Conservation (phyloP, 37 sponge, comb jelly and placozoan genomes). For the Spongilla lacustris region DNA sequence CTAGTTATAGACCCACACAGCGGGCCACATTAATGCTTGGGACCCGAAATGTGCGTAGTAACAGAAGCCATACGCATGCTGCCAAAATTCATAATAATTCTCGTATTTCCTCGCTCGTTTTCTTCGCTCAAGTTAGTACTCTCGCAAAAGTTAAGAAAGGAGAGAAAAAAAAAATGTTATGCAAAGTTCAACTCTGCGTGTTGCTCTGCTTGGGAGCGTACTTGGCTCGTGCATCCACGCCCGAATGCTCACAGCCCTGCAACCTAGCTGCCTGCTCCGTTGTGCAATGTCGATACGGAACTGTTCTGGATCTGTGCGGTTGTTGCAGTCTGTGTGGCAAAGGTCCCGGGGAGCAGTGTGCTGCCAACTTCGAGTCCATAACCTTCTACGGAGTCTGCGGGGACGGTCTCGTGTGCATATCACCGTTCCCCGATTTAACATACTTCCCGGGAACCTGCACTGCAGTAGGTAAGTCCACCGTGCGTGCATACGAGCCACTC, state of each 20-base stretch:
- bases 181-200: not conserved
- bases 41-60: not conserved
- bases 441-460: not conserved
- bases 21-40: not conserved
- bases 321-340: constrained; percentile 57
- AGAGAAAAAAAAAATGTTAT: not conserved
- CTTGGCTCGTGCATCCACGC: not conserved
- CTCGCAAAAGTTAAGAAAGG: not conserved
- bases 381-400: constrained; percentile 3
- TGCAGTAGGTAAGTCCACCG: not conserved
- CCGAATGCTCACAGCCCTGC: not conserved
- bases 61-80: not conserved
- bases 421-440: not conserved
- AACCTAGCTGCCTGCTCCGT: not conserved
- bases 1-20: not conserved
- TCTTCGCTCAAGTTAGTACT: not conserved
- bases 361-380: not conserved
- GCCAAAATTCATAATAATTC: not conserved
- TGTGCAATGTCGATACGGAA: constrained; percentile 15
- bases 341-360: constrained; percentile 34
- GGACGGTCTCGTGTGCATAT: constrained; percentile 14
- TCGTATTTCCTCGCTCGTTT: not conserved
- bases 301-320: constrained; percentile 29
- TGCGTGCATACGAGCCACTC: not conserved
- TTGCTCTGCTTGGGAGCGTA: not conserved